phyloP scores from a whole-genome alignment of 2,797 vertebrate species.

The Pipistrellus pipistrellus region DNA sequence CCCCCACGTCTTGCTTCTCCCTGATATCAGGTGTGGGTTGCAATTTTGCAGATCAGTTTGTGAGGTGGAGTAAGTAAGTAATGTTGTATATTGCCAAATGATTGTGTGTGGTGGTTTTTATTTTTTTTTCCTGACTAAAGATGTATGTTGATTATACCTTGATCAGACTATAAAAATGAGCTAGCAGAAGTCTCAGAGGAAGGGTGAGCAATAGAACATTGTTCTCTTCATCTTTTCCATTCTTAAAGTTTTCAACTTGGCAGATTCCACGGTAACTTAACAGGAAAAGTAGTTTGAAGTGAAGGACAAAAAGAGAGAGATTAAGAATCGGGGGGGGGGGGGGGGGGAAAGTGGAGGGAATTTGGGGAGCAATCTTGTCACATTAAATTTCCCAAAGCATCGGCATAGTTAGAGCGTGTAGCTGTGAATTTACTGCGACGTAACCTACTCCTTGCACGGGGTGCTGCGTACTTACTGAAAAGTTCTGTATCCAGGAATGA shows the following conservation, averaged over 20 bases:
- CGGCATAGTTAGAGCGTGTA: not conserved
- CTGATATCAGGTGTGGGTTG: constrained; percentile 83
- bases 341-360: not conserved
- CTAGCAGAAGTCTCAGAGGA: not conserved
- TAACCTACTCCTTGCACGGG: not conserved
- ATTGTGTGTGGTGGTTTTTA: not conserved
- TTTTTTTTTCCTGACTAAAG: constrained; percentile 7
- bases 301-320: not conserved
- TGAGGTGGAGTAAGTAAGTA: constrained; percentile 70
- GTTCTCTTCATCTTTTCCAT: not conserved
- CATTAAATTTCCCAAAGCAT: constrained; percentile 66
- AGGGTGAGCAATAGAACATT: constrained; percentile 28
- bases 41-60: constrained; percentile 84
- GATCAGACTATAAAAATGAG: constrained; percentile 58
- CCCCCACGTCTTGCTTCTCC: constrained; percentile 81
- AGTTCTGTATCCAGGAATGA: constrained; percentile 68
- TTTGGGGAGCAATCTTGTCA: constrained; percentile 57
- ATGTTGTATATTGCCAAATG: too few species aligned
- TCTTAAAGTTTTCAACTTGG: not conserved
- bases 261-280: constrained; percentile 32
- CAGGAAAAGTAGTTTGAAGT: constrained; percentile 4
- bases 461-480: constrained; percentile 52
- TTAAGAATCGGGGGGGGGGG: too few species aligned
- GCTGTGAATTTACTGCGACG: constrained; percentile 37
- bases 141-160: constrained; percentile 51